Conservation (phyloP, 2,797 vertebrate species). For the Garrulus glandarius region DNA sequence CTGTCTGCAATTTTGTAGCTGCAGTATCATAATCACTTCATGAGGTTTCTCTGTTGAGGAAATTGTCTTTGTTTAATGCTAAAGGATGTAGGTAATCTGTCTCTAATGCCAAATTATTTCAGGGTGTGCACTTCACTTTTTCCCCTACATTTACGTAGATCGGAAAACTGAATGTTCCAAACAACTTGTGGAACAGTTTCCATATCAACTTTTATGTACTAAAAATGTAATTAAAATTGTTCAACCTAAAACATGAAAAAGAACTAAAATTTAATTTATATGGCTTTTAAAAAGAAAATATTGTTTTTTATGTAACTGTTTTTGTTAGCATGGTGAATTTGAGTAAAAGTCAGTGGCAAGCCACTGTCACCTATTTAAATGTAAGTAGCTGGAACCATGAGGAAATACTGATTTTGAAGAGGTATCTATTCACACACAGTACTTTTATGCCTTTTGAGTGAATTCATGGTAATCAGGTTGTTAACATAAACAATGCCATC, state of each 20-base stretch:
- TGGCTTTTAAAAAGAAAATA: conserved; percentile 34
- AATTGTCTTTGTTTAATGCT: conserved; percentile 57
- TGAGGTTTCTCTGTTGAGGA: conserved; percentile 55
- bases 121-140: conserved; percentile 78
- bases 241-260: background rate
- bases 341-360: background rate
- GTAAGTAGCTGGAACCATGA: background rate
- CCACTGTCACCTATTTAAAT: background rate
- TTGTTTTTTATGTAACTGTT: background rate
- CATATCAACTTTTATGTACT: conserved; percentile 41
- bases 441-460: conserved; percentile 24
- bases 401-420: background rate
- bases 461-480: background rate
- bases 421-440: background rate
- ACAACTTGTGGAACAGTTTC: conserved; percentile 69
- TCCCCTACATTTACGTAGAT: conserved; percentile 74
- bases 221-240: conserved; percentile 41
- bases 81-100: conserved; percentile 77
- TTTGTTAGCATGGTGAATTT: conserved; percentile 12
- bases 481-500: conserved; percentile 14
- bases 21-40: conserved; percentile 4
- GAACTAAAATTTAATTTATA: background rate
- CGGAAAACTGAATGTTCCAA: conserved; percentile 79
- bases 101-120: conserved; percentile 71
- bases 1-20: background rate